These are phyloP conservation scores for Girardinichthys multiradiatus DNA, from an alignment of 2,113 vertebrate genomes.

Conservation along the genomic window DNA sequence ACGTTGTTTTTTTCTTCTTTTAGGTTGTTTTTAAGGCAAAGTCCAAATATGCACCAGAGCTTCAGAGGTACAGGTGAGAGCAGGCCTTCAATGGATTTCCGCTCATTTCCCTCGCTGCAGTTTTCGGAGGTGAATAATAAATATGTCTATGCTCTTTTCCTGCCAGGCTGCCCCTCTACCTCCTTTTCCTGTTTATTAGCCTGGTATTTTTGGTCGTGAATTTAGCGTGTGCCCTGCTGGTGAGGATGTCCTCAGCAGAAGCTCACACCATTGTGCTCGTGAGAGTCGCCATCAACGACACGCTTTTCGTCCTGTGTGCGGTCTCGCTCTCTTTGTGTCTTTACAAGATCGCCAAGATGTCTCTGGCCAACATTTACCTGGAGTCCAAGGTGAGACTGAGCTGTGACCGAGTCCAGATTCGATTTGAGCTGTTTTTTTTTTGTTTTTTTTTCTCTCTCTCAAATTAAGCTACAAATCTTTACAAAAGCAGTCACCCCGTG, in stretches of 20 bases:
- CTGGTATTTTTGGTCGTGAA: conserved; percentile 94
- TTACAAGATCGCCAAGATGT: conserved; percentile 97
- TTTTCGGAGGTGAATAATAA: not conserved
- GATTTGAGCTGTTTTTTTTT: too few relatives aligned
- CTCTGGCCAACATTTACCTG: conserved; percentile 94
- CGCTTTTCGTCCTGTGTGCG: conserved; percentile 90
- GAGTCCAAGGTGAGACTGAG: conserved; percentile 88
- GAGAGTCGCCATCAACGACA: conserved; percentile 92
- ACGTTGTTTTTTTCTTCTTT: conserved; percentile 32
- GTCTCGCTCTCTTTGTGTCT: conserved; percentile 91
- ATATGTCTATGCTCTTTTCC: not conserved
- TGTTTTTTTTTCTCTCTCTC: too few relatives aligned
- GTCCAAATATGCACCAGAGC: conserved; percentile 91
- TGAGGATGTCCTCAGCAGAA: conserved; percentile 85
- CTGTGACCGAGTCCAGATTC: too few relatives aligned
- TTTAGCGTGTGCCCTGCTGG: conserved; percentile 91
- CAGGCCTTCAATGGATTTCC: not conserved
- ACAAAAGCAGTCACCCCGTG: not conserved
- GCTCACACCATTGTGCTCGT: conserved; percentile 87
- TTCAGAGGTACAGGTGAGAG: conserved; percentile 89
- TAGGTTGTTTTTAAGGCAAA: conserved; percentile 97
- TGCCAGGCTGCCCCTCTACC: conserved; percentile 87
- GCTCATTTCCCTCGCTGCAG: not conserved
- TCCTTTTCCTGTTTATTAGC: conserved; percentile 89
- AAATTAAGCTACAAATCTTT: too few relatives aligned